Conservation (phyloP, 1,140 invertebrate genomes). For the Drosophila tristis region DNA sequence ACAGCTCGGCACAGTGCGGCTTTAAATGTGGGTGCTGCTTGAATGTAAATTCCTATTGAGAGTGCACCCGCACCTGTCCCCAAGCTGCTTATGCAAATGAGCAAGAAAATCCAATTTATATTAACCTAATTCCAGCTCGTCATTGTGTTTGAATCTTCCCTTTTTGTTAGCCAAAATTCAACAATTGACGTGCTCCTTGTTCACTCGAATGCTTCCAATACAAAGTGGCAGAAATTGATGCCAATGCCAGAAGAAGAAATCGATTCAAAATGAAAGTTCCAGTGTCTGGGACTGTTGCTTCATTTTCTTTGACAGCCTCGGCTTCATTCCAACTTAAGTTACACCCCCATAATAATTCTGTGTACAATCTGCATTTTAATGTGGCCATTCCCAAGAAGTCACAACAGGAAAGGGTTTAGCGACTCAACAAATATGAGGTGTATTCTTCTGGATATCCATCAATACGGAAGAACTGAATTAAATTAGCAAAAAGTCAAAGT, state of each 20-base stretch:
- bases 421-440: background rate
- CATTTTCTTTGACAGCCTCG: too few species aligned
- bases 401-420: too few species aligned
- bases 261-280: too few species aligned
- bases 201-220: background rate
- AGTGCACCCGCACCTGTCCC: slow-evolving; percentile 34
- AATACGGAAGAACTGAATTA: background rate
- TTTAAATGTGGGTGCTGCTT: background rate
- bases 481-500: too few species aligned
- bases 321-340: too few species aligned
- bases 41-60: too few species aligned
- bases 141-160: background rate
- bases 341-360: too few species aligned
- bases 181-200: background rate
- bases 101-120: slow-evolving; percentile 34
- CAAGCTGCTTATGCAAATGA: slow-evolving; percentile 48
- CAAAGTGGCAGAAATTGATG: background rate
- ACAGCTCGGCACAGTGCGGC: slow-evolving; percentile 9
- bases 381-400: too few species aligned
- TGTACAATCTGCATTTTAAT: too few species aligned
- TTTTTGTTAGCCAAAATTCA: slow-evolving; percentile 28
- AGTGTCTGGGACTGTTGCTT: too few species aligned
- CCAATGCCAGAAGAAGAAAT: background rate
- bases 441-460: background rate
- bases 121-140: slow-evolving; percentile 16